phyloP scores from a whole-genome alignment of 1,140 invertebrate genomes.

The Galleria mellonella region DNA sequence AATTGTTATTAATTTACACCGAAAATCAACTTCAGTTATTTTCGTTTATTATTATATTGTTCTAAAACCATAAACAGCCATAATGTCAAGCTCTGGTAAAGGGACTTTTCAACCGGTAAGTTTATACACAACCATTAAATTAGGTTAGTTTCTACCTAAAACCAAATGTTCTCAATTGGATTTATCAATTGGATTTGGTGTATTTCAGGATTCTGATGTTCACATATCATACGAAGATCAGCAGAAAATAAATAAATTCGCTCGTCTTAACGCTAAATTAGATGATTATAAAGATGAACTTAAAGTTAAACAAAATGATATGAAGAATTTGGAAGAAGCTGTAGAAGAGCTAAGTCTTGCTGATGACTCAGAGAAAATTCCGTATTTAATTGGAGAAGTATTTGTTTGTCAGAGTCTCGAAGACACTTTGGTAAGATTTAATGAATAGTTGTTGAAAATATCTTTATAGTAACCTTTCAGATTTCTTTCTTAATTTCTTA shows the following conservation, averaged over 20 bases:
- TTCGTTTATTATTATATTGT: too few relatives aligned
- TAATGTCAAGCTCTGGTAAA: constrained; percentile 55
- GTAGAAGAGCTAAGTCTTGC: constrained; percentile 90
- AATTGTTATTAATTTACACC: too few relatives aligned
- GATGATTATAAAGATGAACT: constrained; percentile 94
- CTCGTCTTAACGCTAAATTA: constrained; percentile 91
- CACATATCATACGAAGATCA: constrained; percentile 98
- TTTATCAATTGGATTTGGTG: not conserved
- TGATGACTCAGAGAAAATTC: constrained; percentile 86
- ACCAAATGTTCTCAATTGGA: not conserved
- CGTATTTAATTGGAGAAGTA: constrained; percentile 92
- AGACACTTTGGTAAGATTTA: constrained; percentile 81
- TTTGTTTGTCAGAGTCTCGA: constrained; percentile 87
- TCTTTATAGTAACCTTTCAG: too few relatives aligned
- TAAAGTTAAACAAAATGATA: constrained; percentile 91
- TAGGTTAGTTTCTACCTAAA: not conserved
- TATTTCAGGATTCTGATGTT: constrained; percentile 88
- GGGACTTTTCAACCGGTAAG: constrained; percentile 60
- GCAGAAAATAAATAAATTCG: constrained; percentile 98
- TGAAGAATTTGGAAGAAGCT: constrained; percentile 95
- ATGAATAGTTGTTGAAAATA: not conserved
- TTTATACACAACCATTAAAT: not conserved
- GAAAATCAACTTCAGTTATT: too few relatives aligned
- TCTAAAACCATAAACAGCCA: too few relatives aligned
- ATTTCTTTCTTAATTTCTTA: too few relatives aligned